Evolutionary conservation across 2,888 invertebrate species (phyloP), one percentile per base, ranked within the genome.

Genomic region (Thalpophila matura): DNA sequence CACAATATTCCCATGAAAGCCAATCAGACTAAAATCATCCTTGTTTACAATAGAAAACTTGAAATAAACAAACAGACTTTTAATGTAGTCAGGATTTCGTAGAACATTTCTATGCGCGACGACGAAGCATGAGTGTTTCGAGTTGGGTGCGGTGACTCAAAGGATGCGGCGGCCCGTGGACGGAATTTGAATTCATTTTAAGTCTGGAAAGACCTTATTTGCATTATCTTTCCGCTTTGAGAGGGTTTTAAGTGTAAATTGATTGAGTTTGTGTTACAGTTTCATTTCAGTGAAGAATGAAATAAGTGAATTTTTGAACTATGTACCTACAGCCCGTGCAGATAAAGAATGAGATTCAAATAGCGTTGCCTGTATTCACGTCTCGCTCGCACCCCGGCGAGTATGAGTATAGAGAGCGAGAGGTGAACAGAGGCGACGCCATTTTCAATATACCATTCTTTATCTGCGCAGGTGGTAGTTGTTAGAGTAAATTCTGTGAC

Each of bases 41-140:
- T 54, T 46, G 14, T 73, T 61, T 61, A 56, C 49, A 58, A 54
- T 7, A 47, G 12, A 57, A 59, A 47, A 46, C 16, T 22, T 12
- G 1, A 16, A 33, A 40, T 27, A 51, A 29, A 56, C 35, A 58
- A 54, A 60, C 38, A 31, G 51, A 26, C 16, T 71, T 63, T 58
- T 35, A 71, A 63, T 55, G 60, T 42, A 57, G 45, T 27, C 24
- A 18, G 56, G 42, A 22, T 43, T 68, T 49, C 29, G 45, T 49
- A 38, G 31, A 42, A 65, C 51, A 74, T 81, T 77, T 79, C 70
- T 71, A 81, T 80, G 79, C 77, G 68, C 65, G 49, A 69, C 79
- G 42, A 38, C 64, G 58, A 57, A 58, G 50, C 63, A 45, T 55
- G 70, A 78, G 75, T 74, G 79, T 73, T 77, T 78, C 55, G 47